Evolutionary conservation across 2,888 invertebrate species (phyloP), one percentile per base, ranked within the genome.

Genomic region (Suillia variegata): DNA sequence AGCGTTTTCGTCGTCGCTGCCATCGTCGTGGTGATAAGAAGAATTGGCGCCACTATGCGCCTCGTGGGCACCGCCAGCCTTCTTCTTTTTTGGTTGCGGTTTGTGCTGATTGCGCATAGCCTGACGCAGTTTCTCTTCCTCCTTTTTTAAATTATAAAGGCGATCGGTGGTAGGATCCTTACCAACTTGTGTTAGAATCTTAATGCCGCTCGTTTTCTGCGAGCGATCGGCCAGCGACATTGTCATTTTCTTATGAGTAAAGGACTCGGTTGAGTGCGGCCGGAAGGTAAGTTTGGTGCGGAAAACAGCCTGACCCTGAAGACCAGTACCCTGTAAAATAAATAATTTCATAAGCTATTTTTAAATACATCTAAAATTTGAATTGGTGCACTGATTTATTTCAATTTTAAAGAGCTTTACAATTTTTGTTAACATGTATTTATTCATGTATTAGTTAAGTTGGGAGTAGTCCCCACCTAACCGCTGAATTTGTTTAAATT

Each of bases 201-300:
- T 97, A 74, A 99, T 98, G 54, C 96, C 95, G 1, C 92, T 90
- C 0, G 95, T 93, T 83, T 97, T 97, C 54, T 93, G 90, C 47
- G 95, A 93, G 55, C 97, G 87, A 83, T 99, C 98, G 0, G 98
- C 98, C 68, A 98, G 85, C 0, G 97, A 98, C 83, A 98, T 87
- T 0, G 98, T 99, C 93, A 99, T 98, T 87, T 99, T 99, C 68
- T 97, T 88, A 82, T 99, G 98, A 0, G 99, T 99, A 83, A 98
- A 96, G 20, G 98, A 98, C 79, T 99, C 98, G 0, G 98, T 99
- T 0, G 98, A 98, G 80, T 98, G 97, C 0, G 99, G 99, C 47
- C 98, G 87, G 89, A 99, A 99, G 1, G 96, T 94, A 0, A 99
- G 84, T 82, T 98, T 98, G 0, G 96, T 97, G 42, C 94, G 87